phyloP scores from a whole-genome alignment of 2,888 invertebrate species.

The Augochlorella aurata region DNA sequence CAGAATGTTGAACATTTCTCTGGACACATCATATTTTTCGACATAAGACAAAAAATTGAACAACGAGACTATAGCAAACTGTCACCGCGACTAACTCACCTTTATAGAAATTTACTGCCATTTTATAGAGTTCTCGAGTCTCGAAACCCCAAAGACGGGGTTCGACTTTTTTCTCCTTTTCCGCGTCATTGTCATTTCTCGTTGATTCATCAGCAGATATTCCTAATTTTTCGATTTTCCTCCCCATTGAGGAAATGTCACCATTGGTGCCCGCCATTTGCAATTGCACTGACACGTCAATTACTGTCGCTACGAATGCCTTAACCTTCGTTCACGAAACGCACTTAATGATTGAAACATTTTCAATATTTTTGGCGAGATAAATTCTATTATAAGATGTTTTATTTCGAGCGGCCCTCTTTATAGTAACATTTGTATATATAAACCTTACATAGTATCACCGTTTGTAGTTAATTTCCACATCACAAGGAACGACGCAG shows the following conservation, averaged over 20 bases:
- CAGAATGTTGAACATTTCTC: not conserved
- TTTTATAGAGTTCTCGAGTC: constrained; percentile 90
- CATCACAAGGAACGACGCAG: too few relatives aligned
- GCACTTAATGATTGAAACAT: constrained; percentile 6
- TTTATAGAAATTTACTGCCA: constrained; percentile 96
- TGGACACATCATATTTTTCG: not conserved
- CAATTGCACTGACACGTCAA: constrained; percentile 73
- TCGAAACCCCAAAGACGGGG: constrained; percentile 80
- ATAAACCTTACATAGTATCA: not conserved
- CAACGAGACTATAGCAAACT: constrained; percentile 36
- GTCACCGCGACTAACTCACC: constrained; percentile 84
- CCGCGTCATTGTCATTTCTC: constrained; percentile 56
- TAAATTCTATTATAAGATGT: not conserved
- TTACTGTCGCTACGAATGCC: constrained; percentile 46
- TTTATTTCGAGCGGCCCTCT: not conserved
- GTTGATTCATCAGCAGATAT: constrained; percentile 60
- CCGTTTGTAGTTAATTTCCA: too few relatives aligned
- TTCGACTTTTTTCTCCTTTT: constrained; percentile 72
- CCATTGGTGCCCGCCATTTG: constrained; percentile 78
- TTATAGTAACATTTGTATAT: constrained; percentile 5
- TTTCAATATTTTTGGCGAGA: not conserved
- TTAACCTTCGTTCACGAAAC: constrained; percentile 34
- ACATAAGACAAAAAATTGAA: not conserved
- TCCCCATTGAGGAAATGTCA: constrained; percentile 70
- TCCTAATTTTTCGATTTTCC: constrained; percentile 71